These are phyloP conservation scores for Battus philenor DNA, from an alignment of 1,140 invertebrate genomes.

Conservation along the genomic window DNA sequence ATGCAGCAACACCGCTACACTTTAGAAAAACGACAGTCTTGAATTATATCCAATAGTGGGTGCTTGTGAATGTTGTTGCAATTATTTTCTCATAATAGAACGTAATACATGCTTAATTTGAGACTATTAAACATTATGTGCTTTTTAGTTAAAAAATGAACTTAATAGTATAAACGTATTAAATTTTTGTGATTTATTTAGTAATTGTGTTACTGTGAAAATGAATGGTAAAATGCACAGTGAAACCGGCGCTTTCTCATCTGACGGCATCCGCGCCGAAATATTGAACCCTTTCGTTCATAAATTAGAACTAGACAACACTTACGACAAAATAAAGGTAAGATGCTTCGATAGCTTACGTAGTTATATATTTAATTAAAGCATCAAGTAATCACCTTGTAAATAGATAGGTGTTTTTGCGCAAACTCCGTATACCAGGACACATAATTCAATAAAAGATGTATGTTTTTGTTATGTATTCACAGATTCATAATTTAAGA, in stretches of 20 bases:
- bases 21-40: no score
- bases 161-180: background rate
- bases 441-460: no score
- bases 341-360: slow-evolving; percentile 35
- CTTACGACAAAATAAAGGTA: slow-evolving; percentile 91
- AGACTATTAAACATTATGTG: background rate
- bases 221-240: slow-evolving; percentile 74
- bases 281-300: slow-evolving; percentile 90
- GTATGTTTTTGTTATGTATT: no score
- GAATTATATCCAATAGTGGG: background rate
- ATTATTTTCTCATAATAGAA: slow-evolving; percentile 8
- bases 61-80: slow-evolving; percentile 1
- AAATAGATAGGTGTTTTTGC: no score
- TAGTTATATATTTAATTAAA: slow-evolving; percentile 10
- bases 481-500: no score
- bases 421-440: no score
- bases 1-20: no score
- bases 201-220: slow-evolving; percentile 46
- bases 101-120: slow-evolving; percentile 7
- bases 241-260: slow-evolving; percentile 69
- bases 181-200: background rate
- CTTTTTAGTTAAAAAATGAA: background rate
- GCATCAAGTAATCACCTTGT: no score
- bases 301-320: slow-evolving; percentile 87
- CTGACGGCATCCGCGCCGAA: slow-evolving; percentile 72